Conservation (phyloP, 2,797 vertebrate genomes). For the Lagorchestes hirsutus region DNA sequence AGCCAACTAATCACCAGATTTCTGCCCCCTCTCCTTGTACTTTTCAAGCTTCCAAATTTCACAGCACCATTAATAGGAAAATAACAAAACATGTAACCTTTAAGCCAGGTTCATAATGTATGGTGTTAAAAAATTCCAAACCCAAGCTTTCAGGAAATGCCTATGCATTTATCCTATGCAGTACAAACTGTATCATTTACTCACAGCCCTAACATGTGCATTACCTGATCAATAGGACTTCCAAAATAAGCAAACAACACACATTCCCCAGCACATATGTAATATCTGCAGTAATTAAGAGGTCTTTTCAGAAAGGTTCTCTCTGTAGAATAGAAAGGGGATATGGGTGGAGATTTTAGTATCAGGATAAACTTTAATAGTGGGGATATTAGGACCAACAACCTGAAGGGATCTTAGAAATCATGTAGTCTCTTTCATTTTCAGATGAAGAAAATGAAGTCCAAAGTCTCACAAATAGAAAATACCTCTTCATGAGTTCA, state of each 20-base stretch:
- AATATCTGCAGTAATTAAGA: not conserved
- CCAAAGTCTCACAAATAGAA: not conserved
- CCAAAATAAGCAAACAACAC: not conserved
- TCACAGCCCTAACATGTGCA: not conserved
- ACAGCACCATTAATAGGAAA: not conserved
- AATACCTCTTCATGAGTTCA: not conserved
- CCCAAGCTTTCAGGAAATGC: not conserved
- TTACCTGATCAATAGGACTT: not conserved
- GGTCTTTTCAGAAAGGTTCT: not conserved
- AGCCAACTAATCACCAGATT: not conserved
- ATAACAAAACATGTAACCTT: not conserved
- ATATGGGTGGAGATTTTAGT: not conserved
- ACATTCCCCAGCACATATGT: not conserved
- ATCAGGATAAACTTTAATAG: not conserved
- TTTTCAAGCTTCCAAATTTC: not conserved
- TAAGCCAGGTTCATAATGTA: not conserved
- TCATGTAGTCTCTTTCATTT: not conserved
- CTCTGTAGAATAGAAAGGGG: not conserved
- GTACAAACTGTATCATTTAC: not conserved
- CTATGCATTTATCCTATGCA: not conserved
- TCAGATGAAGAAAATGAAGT: not conserved
- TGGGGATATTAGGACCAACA: not conserved
- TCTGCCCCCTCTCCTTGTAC: not conserved
- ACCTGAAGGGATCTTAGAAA: not conserved
- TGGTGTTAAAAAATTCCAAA: not conserved